phyloP scores from a whole-genome alignment of 2,797 vertebrate species.

The Brachyalestes nurse region DNA sequence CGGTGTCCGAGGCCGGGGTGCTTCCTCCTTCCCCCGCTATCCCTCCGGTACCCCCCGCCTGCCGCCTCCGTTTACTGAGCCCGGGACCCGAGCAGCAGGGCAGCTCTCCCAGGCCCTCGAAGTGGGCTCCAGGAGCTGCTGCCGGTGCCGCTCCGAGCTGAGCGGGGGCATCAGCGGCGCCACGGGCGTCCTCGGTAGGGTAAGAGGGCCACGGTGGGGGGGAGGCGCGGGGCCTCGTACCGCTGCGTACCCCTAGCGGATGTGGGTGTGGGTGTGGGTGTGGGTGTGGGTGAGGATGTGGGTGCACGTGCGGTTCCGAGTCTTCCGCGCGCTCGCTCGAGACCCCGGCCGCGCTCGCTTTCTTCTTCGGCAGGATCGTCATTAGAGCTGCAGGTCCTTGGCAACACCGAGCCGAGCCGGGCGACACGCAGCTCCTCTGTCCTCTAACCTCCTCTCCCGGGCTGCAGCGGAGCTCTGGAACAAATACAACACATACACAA shows the following conservation, averaged over 20 bases:
- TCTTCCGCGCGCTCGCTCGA: conserved; percentile 67
- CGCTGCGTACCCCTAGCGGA: conserved; percentile 38
- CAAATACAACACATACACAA: not conserved
- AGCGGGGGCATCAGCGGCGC: conserved; percentile 66
- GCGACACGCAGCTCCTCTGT: not conserved
- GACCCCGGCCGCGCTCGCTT: conserved; percentile 68
- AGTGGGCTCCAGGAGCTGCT: not conserved
- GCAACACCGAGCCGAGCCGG: not conserved
- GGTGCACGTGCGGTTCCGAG: conserved; percentile 56
- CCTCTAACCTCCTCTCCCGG: not conserved
- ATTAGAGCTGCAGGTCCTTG: conserved; percentile 57
- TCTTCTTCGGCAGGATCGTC: conserved; percentile 82
- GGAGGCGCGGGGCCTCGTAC: conserved; percentile 66
- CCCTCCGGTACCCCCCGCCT: conserved; percentile 58
- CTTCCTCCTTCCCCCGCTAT: conserved; percentile 58
- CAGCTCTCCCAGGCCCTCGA: conserved; percentile 55
- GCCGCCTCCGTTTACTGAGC: conserved; percentile 67
- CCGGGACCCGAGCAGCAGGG: conserved; percentile 65
- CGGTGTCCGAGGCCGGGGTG: conserved; percentile 58
- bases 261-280: conserved; percentile 31
- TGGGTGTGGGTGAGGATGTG: conserved; percentile 15
- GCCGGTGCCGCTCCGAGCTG: conserved; percentile 57
- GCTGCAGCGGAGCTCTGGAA: not conserved
- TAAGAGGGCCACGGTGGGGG: conserved; percentile 70
- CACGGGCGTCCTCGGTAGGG: conserved; percentile 66